Base-by-base conservation (phyloP, 2,888 invertebrate species). In the Tachina fera region DNA sequence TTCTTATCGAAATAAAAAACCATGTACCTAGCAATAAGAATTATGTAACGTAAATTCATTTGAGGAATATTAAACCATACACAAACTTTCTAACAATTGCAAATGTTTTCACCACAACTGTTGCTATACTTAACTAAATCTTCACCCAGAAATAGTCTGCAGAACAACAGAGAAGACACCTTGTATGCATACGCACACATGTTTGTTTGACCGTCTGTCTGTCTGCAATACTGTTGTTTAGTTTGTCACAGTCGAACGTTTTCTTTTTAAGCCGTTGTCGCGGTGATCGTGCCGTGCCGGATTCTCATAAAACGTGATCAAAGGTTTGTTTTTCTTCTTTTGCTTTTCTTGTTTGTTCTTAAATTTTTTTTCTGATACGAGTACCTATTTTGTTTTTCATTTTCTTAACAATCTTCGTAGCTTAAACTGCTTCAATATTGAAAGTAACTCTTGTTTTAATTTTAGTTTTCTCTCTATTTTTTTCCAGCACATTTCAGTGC, bases 271-370 rank as follows among this genome's bases (percentile, higher is more conserved):
- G 81, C 72, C 74, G 77, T 68, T 79, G 84, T 74, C 70, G 45
- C 53, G 16, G 39, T 72, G 82, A 76, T 86, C 83, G 56, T 81
- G 77, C 78, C 77, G 70, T 81, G 77, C 80, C 77, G 70, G 77
- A 76, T 83, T 84, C 78, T 70, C 78, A 72, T 75, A 76, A 83
- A 86, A 88, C 88, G 88, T 88, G 88, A 86, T 87, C 87, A 80
- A 75, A 78, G 80, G 83, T 72, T 83, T 83, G 76, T 83, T 82
- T 70, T 83, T 72, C 16, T 65, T 19, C 14, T 70, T 79, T 63
- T 60, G 9, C 70, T 60, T 6, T 71, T 76, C 61, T 49, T 22
- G 45, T 58, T 80, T 16, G n/a, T 53, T 56, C 16, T 53, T 56
- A 39, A 31, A 19, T 53, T 47, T 65, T 60, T 56, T 19, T 47